Conservation (phyloP, 2,113 vertebrate genomes). For the Petrocephalus zakoni region DNA sequence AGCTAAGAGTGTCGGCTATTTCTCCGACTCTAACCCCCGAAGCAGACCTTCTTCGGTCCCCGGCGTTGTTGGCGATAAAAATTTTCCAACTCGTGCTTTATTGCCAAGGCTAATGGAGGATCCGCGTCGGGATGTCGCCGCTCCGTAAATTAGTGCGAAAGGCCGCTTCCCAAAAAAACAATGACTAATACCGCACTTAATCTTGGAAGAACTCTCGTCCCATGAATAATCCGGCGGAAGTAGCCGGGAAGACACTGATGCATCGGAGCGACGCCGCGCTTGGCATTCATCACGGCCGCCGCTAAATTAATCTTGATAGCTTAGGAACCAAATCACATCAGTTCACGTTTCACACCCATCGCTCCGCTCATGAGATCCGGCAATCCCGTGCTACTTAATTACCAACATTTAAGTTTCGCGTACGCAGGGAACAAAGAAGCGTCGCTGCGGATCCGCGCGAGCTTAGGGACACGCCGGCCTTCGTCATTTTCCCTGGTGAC, state of each 20-base stretch:
- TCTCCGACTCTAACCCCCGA: slow-evolving; percentile 25
- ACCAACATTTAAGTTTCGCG: slow-evolving; percentile 25
- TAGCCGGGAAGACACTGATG: slow-evolving; percentile 63
- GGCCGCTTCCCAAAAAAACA: slow-evolving; percentile 63
- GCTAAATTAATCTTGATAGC: slow-evolving; percentile 71
- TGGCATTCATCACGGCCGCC: slow-evolving; percentile 64
- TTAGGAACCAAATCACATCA: slow-evolving; percentile 68
- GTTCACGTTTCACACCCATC: slow-evolving; percentile 48
- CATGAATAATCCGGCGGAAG: slow-evolving; percentile 60
- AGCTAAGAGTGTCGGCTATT: slow-evolving; percentile 52
- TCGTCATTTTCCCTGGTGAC: slow-evolving; percentile 8
- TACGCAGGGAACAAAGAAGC: not conserved
- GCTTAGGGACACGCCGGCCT: not conserved
- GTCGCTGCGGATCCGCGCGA: not conserved
- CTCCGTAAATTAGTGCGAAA: slow-evolving; percentile 68
- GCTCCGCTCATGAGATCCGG: slow-evolving; percentile 47
- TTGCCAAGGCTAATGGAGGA: slow-evolving; percentile 65
- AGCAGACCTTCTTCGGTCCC: not conserved
- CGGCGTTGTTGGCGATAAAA: slow-evolving; percentile 52
- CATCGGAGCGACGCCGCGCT: slow-evolving; percentile 55
- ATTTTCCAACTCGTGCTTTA: slow-evolving; percentile 51
- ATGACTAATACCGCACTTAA: slow-evolving; percentile 70
- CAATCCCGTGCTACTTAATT: slow-evolving; percentile 54
- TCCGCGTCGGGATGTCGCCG: slow-evolving; percentile 62
- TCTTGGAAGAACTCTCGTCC: slow-evolving; percentile 63